These are phyloP conservation scores for Lucinisca nassula DNA, from an alignment of 2,888 invertebrate genomes.

Conservation along the genomic window DNA sequence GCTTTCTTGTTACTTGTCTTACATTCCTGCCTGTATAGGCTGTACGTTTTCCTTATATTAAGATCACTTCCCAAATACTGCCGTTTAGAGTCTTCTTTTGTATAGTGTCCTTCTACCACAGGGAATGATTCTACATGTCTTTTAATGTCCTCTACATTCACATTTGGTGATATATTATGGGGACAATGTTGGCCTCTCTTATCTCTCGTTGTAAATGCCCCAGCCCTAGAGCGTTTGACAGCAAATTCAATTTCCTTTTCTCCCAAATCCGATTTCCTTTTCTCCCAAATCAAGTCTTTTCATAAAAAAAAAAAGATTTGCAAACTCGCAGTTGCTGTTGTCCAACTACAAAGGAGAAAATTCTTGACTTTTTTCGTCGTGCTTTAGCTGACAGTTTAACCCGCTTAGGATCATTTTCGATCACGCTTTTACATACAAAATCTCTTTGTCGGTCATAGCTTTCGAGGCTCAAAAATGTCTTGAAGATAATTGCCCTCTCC, in stretches of 20 bases:
- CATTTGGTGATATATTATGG: background rate
- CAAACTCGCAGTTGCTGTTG: background rate
- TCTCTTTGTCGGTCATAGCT: background rate
- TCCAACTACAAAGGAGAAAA: background rate
- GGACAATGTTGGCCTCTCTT: background rate
- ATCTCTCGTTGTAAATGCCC: background rate
- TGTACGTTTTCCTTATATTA: no score
- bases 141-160: background rate
- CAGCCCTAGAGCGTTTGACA: background rate
- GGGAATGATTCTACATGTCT: slow-evolving; percentile 13
- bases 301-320: background rate
- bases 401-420: background rate
- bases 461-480: background rate
- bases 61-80: no score
- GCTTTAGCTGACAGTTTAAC: no score
- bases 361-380: background rate
- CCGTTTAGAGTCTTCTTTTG: background rate
- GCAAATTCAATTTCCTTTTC: background rate
- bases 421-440: background rate
- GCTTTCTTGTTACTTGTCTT: slow-evolving; percentile 20
- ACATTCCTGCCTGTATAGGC: no score
- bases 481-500: background rate
- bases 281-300: no score
- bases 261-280: background rate
- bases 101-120: slow-evolving; percentile 9